These are phyloP conservation scores for Sakesphorus luctuosus DNA, from an alignment of 2,113 vertebrate genomes.

Conservation along the genomic window DNA sequence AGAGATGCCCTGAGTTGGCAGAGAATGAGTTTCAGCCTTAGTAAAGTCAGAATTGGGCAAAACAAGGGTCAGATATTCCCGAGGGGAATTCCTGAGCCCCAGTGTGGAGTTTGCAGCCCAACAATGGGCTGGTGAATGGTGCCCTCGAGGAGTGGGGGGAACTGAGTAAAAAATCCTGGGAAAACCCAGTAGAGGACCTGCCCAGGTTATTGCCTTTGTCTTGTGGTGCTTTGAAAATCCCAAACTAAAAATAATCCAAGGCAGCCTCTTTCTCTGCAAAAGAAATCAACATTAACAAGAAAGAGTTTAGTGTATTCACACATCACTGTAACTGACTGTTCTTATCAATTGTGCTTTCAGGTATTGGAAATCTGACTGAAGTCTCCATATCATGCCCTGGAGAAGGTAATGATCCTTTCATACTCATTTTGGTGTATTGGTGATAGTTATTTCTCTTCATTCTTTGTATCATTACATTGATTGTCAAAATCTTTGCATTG, in stretches of 20 bases:
- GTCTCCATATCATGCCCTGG: neutral
- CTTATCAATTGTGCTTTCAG: conserved; percentile 12
- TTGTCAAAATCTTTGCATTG: neutral
- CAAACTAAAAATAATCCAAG: neutral
- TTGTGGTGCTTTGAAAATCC: neutral
- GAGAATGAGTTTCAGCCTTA: neutral
- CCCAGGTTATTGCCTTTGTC: neutral
- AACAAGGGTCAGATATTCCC: neutral
- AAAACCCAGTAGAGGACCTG: neutral
- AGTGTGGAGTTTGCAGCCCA: neutral
- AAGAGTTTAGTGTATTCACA: neutral
- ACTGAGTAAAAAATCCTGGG: neutral
- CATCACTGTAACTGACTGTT: neutral
- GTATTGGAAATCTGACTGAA: conserved; percentile 31
- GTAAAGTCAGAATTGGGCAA: neutral
- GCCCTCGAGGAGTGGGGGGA: neutral
- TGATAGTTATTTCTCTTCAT: neutral
- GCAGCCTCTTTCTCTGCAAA: neutral
- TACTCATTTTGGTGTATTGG: neutral
- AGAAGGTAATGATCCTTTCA: conserved; percentile 6
- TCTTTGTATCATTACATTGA: neutral
- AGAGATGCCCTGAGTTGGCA: neutral
- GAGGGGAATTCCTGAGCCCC: neutral
- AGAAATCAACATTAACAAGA: neutral
- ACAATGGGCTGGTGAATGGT: neutral